Base-by-base conservation (phyloP, 2,888 invertebrate genomes). In the Pollenia amentaria region DNA sequence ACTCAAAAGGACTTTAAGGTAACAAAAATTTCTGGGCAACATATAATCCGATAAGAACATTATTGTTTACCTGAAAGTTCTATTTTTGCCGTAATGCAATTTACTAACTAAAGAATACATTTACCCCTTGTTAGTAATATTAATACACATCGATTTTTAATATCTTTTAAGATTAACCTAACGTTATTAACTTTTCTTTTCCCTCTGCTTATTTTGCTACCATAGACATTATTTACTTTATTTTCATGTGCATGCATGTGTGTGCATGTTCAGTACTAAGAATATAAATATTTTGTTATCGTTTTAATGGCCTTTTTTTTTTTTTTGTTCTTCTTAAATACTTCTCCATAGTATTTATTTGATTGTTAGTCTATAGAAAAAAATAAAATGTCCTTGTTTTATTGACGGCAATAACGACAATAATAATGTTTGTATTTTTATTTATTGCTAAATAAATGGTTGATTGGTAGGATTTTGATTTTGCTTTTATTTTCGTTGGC, bases 241-340 rank as follows among this genome's bases (percentile, higher is more conserved):
- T 42, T 8, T 21, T 8, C n/a, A 57, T 51, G 12, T 18, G 46
- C 16, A 46, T 16, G 6, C 18, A 21, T 12, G 12, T 18, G 10
- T 75, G n/a, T 11, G 29, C 72, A 53, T 44, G 44, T 40, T 46
- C 29, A 60, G 40, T 79, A 38, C 12, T n/a, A 53, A 48, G 14
- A 38, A 75, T 65, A 85, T 81, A 85, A 70, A 81, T 85, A 81
- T 76, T 83, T 86, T 76, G 57, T 75, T 86, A 79, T 83, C 83
- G 65, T 83, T 86, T 83, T 79, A 86, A 86, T 86, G 69, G 79
- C 48, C 70, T 64, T 53, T 75, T 64, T 70, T 42, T 51, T 60
- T 18, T 3, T 69, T 29, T 70, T 79, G 3, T 18, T 29, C 29
- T 75, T 70, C 14, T 14, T 14, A 14, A 40, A 55, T 29, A 6